Conservation (phyloP, 2,113 vertebrate genomes). For the Semicossyphus pulcher region DNA sequence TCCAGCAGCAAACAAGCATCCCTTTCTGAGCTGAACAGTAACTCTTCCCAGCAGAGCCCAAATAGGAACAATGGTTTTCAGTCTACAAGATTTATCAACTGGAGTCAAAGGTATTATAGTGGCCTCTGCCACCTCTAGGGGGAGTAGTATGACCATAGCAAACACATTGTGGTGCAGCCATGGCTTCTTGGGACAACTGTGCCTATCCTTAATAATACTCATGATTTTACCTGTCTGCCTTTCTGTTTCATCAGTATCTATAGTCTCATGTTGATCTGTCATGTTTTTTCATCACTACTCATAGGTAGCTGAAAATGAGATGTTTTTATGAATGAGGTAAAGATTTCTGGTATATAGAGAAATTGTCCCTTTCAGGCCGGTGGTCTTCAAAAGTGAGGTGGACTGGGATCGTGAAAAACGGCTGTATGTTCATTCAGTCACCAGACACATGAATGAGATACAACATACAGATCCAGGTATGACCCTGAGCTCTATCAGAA, state of each 20-base stretch:
- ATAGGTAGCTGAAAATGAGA: neutral
- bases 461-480: slow-evolving; percentile 29
- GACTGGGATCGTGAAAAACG: slow-evolving; percentile 59
- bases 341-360: too few relatives aligned
- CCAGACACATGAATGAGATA: slow-evolving; percentile 62
- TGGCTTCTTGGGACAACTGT: neutral
- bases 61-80: neutral
- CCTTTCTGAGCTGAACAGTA: neutral
- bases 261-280: neutral
- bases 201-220: neutral
- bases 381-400: neutral
- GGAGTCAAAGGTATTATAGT: slow-evolving; percentile 26
- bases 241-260: neutral
- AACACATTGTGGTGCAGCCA: neutral
- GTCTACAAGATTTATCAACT: accelerated
- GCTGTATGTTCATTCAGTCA: slow-evolving; percentile 41
- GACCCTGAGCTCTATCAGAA: neutral
- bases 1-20: neutral
- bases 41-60: too few relatives aligned
- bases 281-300: neutral
- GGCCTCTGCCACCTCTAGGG: slow-evolving; percentile 1
- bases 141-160: slow-evolving; percentile 21
- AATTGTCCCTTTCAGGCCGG: slow-evolving; percentile 39
- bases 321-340: neutral
- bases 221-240: neutral